Percentiles rank a stretch among this genome's conserved stretches.
Conservation (phyloP, 2,113 vertebrate species). For the Stigmatopora nigra region DNA sequence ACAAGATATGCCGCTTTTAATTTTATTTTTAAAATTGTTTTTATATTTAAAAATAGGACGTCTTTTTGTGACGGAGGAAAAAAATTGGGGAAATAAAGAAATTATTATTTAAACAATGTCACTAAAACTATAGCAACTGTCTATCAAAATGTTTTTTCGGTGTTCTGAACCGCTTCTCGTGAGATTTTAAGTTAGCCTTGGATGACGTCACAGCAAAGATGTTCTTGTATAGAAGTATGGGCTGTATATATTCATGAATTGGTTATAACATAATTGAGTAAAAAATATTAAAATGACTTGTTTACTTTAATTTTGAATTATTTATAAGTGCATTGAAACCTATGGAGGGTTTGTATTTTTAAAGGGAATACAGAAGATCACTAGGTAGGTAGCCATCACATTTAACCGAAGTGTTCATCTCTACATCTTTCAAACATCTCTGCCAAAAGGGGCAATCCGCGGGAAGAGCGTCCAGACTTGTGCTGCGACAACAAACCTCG, state of each 20-base stretch:
- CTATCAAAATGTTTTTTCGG: neutral
- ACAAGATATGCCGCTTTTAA: no score
- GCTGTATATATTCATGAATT: neutral
- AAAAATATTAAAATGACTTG: neutral
- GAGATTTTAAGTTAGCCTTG: conserved; percentile 15
- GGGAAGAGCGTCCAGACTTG: neutral
- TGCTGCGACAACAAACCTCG: neutral
- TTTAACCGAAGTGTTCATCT: neutral
- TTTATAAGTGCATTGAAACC: neutral
- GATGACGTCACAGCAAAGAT: neutral
- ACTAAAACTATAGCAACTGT: no score
- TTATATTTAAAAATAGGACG: conserved; percentile 45
- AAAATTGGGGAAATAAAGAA: neutral
- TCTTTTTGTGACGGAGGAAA: conserved; percentile 61
- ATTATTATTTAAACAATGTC: no score
- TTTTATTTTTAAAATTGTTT: no score
- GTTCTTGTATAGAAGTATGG: neutral
- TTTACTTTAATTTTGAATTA: neutral
- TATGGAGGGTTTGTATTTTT: neutral
- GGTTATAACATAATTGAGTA: neutral
- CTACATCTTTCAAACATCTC: neutral
- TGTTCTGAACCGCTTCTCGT: conserved; percentile 26
- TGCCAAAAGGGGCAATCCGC: neutral
- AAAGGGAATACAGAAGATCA: neutral
- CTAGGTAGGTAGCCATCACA: neutral